phyloP scores from a whole-genome alignment of 2,797 vertebrate genomes.

The Pyrocephalus nanus region DNA sequence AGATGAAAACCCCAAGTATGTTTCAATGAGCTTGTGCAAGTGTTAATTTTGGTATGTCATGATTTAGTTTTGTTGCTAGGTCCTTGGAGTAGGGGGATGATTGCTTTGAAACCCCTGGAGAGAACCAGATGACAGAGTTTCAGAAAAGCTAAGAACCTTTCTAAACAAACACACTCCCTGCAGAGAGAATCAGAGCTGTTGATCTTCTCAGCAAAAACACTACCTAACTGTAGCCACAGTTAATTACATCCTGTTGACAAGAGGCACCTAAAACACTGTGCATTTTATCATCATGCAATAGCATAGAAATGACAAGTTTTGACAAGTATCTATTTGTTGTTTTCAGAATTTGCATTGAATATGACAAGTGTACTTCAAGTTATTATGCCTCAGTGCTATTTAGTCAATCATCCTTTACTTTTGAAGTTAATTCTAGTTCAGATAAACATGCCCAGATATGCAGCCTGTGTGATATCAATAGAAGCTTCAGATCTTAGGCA shows the following conservation, averaged over 20 bases:
- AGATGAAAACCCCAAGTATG: not conserved
- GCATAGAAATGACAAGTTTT: slow-evolving; percentile 57
- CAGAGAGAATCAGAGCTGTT: slow-evolving; percentile 21
- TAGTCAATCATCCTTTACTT: slow-evolving; percentile 17
- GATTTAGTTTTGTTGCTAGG: not conserved
- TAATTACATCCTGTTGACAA: slow-evolving; percentile 59
- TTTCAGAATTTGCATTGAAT: slow-evolving; percentile 40
- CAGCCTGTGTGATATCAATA: not conserved
- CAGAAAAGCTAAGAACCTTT: slow-evolving; percentile 7
- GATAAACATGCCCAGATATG: not conserved
- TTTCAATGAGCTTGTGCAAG: not conserved
- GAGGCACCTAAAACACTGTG: slow-evolving; percentile 37
- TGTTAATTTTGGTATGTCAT: not conserved
- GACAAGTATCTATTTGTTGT: slow-evolving; percentile 66
- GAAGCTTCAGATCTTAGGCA: not conserved
- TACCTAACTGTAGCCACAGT: slow-evolving; percentile 36
- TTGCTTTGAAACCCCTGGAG: slow-evolving; percentile 24
- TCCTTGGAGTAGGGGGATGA: not conserved
- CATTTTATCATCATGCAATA: slow-evolving; percentile 29
- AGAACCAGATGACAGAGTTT: slow-evolving; percentile 23
- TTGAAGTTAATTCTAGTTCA: slow-evolving; percentile 21
- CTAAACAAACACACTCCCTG: slow-evolving; percentile 37
- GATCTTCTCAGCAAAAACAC: slow-evolving; percentile 40
- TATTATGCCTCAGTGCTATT: not conserved
- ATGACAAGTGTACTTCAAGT: slow-evolving; percentile 47